Conservation (phyloP, 2,888 invertebrate genomes). For the Latrodectus elegans region DNA sequence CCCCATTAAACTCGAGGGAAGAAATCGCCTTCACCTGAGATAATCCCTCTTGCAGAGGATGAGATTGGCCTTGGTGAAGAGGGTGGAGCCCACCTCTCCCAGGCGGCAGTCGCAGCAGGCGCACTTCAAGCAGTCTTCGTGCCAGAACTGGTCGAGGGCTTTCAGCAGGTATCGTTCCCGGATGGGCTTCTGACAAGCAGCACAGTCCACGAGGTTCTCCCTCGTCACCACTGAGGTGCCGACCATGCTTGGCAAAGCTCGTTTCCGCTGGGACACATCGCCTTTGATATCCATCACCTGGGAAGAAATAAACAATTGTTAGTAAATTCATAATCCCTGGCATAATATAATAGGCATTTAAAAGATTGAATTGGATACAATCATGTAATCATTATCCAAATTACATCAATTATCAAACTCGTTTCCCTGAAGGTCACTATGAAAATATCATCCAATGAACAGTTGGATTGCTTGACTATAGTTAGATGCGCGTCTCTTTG, state of each 20-base stretch:
- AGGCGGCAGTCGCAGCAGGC: constrained; percentile 93
- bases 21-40: constrained; percentile 81
- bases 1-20: too few relatives aligned
- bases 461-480: too few relatives aligned
- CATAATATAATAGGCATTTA: too few relatives aligned
- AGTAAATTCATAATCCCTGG: not conserved
- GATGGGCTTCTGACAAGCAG: constrained; percentile 90
- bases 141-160: constrained; percentile 93
- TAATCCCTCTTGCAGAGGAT: constrained; percentile 94
- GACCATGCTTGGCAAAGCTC: constrained; percentile 24
- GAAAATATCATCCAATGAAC: too few relatives aligned
- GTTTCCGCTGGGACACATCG: constrained; percentile 55
- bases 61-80: constrained; percentile 92
- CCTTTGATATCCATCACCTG: constrained; percentile 56
- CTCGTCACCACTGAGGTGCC: constrained; percentile 41
- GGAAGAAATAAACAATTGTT: not conserved
- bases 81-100: constrained; percentile 93
- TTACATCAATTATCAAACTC: too few relatives aligned
- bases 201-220: constrained; percentile 77
- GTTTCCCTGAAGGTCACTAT: too few relatives aligned
- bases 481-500: too few relatives aligned
- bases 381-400: too few relatives aligned
- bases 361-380: too few relatives aligned
- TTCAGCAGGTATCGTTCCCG: constrained; percentile 88
- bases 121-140: constrained; percentile 94